A percentile compares a stretch with the other conserved stretches of the same genome.
phyloP scores from a whole-genome alignment of 1,140 invertebrate species.

The Macrotrachela quadricornifera region DNA sequence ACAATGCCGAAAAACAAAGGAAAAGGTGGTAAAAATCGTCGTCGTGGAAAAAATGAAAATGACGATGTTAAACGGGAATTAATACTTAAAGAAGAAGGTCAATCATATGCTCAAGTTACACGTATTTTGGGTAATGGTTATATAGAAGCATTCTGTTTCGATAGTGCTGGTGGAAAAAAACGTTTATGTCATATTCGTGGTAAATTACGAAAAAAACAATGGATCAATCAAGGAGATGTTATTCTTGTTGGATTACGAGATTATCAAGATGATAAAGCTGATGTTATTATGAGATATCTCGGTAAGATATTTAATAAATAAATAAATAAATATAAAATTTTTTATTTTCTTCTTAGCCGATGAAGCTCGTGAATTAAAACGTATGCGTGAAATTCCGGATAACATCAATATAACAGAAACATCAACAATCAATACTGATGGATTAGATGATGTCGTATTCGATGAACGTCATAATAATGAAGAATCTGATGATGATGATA shows the following conservation, averaged over 20 bases:
- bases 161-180: slow-evolving; percentile 53
- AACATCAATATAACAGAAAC: slow-evolving; percentile 24
- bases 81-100: slow-evolving; percentile 95
- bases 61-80: slow-evolving; percentile 94
- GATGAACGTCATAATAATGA: not conserved
- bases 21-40: slow-evolving; percentile 99
- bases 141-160: slow-evolving; percentile 95
- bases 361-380: slow-evolving; percentile 85
- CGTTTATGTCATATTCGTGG: slow-evolving; percentile 96
- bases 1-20: slow-evolving; percentile 31
- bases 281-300: slow-evolving; percentile 88
- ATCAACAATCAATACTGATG: not conserved
- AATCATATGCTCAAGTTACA: slow-evolving; percentile 97
- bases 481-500: not conserved
- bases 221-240: slow-evolving; percentile 96
- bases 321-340: too few relatives aligned
- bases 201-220: slow-evolving; percentile 50
- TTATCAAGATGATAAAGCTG: slow-evolving; percentile 97
- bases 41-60: slow-evolving; percentile 97
- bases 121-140: slow-evolving; percentile 99
- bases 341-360: slow-evolving; percentile 57
- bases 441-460: not conserved
- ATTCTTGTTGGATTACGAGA: slow-evolving; percentile 81
- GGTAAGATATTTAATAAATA: too few relatives aligned
- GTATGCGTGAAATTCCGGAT: slow-evolving; percentile 89